These are phyloP conservation scores for Tachina grossa DNA, from an alignment of 2,888 invertebrate species.

Conservation along the genomic window DNA sequence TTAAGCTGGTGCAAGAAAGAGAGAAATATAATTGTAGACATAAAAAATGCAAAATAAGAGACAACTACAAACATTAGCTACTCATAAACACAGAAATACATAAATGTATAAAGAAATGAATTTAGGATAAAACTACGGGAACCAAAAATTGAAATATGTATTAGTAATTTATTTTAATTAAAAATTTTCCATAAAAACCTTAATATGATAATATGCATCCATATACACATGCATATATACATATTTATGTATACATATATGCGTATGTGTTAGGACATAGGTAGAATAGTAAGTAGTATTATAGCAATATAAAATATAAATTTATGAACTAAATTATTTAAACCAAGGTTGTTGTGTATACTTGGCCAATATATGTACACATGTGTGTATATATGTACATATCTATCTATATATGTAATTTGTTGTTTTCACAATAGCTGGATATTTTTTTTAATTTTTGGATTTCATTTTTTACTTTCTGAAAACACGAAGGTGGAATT, in stretches of 20 bases:
- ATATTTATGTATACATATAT: background rate
- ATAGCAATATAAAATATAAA: conserved; percentile 31
- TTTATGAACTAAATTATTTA: conserved; percentile 46
- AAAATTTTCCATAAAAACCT: no score
- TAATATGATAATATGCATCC: no score
- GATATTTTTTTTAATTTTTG: conserved; percentile 39
- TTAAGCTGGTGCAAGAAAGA: conserved; percentile 47
- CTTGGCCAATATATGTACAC: conserved; percentile 59
- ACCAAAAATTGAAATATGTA: background rate
- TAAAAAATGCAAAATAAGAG: conserved; percentile 6
- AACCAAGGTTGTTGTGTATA: conserved; percentile 70
- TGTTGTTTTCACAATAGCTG: conserved; percentile 56
- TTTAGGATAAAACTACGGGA: background rate
- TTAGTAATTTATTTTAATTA: no score
- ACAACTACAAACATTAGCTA: conserved; percentile 18
- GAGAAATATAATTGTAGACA: conserved; percentile 51
- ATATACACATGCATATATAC: no score
- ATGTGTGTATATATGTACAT: background rate
- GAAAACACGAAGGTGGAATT: conserved; percentile 60
- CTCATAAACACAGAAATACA: conserved; percentile 14
- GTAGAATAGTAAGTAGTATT: background rate
- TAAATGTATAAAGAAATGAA: conserved; percentile 21
- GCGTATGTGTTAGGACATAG: background rate
- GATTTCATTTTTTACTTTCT: conserved; percentile 55
- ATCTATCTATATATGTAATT: conserved; percentile 11